Conservation (phyloP, 2,797 vertebrate genomes). For the Cuculus canorus region DNA sequence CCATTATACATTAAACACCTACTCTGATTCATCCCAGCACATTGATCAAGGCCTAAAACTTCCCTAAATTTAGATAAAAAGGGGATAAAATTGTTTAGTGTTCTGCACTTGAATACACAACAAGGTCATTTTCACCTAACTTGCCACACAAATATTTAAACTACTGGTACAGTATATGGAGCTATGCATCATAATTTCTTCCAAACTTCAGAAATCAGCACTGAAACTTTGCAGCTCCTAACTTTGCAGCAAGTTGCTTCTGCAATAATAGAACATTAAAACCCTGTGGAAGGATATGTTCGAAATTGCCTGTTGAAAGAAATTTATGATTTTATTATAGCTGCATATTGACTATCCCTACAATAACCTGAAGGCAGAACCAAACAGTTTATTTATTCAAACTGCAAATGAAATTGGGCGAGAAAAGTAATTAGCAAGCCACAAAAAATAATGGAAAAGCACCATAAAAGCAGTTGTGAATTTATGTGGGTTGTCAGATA, state of each 20-base stretch:
- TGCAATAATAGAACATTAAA: constrained; percentile 73
- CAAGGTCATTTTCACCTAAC: neutral
- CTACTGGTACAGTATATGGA: neutral
- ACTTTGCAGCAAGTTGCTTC: constrained; percentile 66
- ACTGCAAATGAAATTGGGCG: constrained; percentile 80
- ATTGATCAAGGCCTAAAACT: neutral
- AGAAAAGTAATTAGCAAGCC: constrained; percentile 83
- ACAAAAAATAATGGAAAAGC: constrained; percentile 79
- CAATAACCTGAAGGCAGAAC: constrained; percentile 77
- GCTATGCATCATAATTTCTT: neutral
- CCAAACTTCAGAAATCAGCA: constrained; percentile 58
- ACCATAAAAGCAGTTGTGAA: constrained; percentile 74
- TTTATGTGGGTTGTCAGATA: constrained; percentile 75
- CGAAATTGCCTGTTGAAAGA: constrained; percentile 80
- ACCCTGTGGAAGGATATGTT: constrained; percentile 68
- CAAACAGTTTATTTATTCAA: constrained; percentile 83
- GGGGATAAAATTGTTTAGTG: neutral
- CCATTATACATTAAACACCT: neutral
- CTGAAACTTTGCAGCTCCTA: constrained; percentile 59
- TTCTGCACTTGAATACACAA: neutral
- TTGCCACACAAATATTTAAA: constrained; percentile 11
- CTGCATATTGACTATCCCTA: constrained; percentile 79
- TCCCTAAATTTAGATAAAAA: neutral
- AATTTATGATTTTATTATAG: constrained; percentile 84
- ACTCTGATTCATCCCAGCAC: neutral